Conservation (phyloP, 2,888 invertebrate genomes). For the Mantis religiosa region DNA sequence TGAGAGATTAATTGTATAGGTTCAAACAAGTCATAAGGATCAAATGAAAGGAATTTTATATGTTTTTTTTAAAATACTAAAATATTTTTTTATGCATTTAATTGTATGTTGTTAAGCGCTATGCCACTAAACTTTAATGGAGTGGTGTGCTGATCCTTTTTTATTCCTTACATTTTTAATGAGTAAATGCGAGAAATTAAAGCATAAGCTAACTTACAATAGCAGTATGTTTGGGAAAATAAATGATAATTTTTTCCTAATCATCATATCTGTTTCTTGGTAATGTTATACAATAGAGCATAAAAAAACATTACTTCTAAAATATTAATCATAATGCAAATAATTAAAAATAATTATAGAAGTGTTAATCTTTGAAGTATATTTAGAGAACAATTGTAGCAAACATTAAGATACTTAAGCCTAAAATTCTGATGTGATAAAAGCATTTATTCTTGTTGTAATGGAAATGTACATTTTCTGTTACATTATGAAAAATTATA, state of each 20-base stretch:
- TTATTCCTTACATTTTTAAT: neutral
- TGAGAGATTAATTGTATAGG: neutral
- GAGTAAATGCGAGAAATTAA: neutral
- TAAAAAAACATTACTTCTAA: neutral
- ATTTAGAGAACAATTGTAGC: neutral
- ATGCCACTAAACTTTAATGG: neutral
- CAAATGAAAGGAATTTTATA: neutral
- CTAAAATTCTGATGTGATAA: neutral
- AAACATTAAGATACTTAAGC: neutral
- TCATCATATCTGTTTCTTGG: neutral
- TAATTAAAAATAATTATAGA: neutral
- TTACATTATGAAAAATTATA: neutral
- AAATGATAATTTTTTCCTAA: neutral
- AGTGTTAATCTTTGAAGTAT: neutral
- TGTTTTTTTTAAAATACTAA: neutral
- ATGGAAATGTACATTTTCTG: neutral
- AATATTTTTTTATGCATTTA: constrained; percentile 12
- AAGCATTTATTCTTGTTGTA: neutral
- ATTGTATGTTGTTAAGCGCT: neutral
- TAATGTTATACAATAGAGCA: neutral
- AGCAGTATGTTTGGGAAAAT: neutral
- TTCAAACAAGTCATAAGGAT: neutral
- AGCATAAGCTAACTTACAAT: neutral
- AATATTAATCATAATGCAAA: neutral
- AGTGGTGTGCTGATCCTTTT: neutral